Evolutionary conservation across 2,888 invertebrate species (phyloP).

Genomic region (Volucella inanis): DNA sequence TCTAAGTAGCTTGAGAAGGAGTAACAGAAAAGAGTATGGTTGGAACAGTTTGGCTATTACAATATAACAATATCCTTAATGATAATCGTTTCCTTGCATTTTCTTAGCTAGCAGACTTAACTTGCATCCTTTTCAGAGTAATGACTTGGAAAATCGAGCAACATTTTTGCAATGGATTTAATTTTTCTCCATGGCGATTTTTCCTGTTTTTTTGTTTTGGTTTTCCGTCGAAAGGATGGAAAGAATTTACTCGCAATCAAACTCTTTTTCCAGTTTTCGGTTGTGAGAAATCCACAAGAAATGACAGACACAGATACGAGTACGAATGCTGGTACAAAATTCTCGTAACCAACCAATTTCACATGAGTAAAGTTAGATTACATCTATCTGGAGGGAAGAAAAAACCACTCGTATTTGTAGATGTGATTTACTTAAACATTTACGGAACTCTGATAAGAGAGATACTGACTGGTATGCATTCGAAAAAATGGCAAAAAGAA

Average conservation of each 20-base stretch:
- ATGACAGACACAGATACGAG: neutral
- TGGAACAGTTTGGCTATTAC: neutral
- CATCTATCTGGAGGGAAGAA: slow-evolving; percentile 20
- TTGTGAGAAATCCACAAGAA: neutral
- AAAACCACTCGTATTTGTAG: too few relatives aligned
- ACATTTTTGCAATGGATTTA: slow-evolving; percentile 37
- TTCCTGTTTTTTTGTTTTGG: neutral
- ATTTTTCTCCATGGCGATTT: slow-evolving; percentile 33
- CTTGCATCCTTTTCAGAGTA: slow-evolving; percentile 11
- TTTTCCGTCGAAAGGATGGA: neutral
- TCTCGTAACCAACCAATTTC: slow-evolving; percentile 3
- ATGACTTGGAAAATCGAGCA: slow-evolving; percentile 53
- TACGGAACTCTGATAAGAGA: slow-evolving; percentile 1
- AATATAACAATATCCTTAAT: neutral
- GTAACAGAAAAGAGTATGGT: neutral
- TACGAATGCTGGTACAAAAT: too few relatives aligned
- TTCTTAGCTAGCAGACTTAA: neutral
- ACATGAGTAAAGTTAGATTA: slow-evolving; percentile 46
- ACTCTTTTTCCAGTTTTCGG: slow-evolving; percentile 1
- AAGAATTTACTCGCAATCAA: neutral
- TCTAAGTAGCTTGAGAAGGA: slow-evolving; percentile 6
- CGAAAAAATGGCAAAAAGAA: slow-evolving; percentile 7
- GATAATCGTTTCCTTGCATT: slow-evolving; percentile 10
- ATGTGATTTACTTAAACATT: too few relatives aligned
- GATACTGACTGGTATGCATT: slow-evolving; percentile 22